Percentiles rank a stretch among this genome's conserved stretches.
phyloP scores from a whole-genome alignment of 1,140 invertebrate species.

The Meteorus sp. region DNA sequence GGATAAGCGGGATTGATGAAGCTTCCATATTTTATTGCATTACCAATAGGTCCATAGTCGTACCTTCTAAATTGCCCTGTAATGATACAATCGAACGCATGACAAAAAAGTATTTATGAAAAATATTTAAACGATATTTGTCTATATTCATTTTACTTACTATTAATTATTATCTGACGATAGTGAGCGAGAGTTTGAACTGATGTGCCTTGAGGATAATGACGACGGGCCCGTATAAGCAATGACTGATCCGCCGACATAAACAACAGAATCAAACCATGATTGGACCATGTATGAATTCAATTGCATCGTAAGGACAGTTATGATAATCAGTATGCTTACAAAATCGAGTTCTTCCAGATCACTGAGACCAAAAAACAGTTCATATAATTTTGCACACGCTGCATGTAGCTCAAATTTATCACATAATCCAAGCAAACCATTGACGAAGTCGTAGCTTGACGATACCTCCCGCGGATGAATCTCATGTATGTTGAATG shows the following conservation, averaged over 20 bases:
- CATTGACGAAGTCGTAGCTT: too few relatives aligned
- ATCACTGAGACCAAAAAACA: too few relatives aligned
- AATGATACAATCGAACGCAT: constrained; percentile 3
- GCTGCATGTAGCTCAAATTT: too few relatives aligned
- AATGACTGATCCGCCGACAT: constrained; percentile 15
- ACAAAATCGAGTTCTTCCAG: too few relatives aligned
- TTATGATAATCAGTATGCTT: too few relatives aligned
- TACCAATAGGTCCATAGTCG: constrained; percentile 53
- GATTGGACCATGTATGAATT: too few relatives aligned
- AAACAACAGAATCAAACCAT: too few relatives aligned
- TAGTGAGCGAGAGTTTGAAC: constrained; percentile 58
- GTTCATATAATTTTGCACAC: too few relatives aligned
- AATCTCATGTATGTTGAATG: too few relatives aligned
- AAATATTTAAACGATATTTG: not conserved
- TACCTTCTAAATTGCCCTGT: constrained; percentile 46
- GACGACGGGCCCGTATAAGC: constrained; percentile 54
- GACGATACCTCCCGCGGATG: too few relatives aligned
- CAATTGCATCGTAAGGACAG: too few relatives aligned
- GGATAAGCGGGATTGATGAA: constrained; percentile 59
- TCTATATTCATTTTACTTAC: constrained; percentile 34
- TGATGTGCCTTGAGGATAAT: constrained; percentile 60
- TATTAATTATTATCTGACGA: constrained; percentile 52
- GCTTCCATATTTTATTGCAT: constrained; percentile 53
- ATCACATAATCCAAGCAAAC: too few relatives aligned
- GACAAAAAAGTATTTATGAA: not conserved